Conservation (phyloP, 2,797 vertebrate genomes). For the Syncerus caffer region DNA sequence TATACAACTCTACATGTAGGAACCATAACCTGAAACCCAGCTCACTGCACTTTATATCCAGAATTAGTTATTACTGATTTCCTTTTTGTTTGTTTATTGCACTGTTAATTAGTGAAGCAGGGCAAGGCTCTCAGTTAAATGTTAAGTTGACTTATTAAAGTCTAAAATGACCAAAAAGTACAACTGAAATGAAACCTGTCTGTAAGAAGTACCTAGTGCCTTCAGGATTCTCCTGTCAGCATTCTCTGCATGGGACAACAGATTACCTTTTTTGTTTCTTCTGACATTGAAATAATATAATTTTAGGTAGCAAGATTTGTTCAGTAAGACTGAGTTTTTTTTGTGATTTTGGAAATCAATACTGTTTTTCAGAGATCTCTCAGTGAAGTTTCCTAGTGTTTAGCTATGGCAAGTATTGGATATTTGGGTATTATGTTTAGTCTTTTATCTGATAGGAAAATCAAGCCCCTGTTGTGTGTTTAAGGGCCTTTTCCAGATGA, state of each 20-base stretch:
- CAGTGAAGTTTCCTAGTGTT: background rate
- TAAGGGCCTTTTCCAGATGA: background rate
- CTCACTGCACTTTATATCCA: background rate
- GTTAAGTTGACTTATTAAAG: background rate
- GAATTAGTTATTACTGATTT: background rate
- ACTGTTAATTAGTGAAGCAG: background rate
- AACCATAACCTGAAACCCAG: background rate
- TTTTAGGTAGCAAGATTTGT: conserved; percentile 20
- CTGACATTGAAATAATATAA: background rate
- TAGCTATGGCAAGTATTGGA: background rate
- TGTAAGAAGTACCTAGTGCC: background rate
- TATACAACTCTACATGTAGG: background rate
- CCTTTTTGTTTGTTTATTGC: background rate
- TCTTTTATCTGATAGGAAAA: background rate
- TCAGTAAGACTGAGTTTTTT: background rate
- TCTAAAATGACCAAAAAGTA: background rate
- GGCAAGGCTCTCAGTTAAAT: background rate
- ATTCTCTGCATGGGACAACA: background rate
- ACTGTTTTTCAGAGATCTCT: background rate
- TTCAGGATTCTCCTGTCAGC: background rate
- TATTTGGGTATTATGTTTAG: background rate
- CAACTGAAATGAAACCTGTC: background rate
- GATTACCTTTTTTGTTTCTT: background rate
- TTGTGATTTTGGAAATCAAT: background rate
- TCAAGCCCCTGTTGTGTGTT: background rate